phyloP scores from a whole-genome alignment of 2,797 vertebrate species.

The Lagodon rhomboides region DNA sequence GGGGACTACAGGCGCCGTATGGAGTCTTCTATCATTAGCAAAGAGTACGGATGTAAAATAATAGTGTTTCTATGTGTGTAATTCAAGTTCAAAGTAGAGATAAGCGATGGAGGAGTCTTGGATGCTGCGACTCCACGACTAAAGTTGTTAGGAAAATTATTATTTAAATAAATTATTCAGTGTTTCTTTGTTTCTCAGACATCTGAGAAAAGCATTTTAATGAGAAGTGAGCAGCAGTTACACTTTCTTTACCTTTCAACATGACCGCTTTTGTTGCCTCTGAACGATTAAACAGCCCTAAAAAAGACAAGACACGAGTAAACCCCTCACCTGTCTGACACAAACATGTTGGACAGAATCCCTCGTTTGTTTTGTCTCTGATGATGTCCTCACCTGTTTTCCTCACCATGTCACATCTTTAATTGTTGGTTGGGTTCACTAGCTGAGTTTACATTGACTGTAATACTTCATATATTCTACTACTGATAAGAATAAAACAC shows the following conservation, averaged over 20 bases:
- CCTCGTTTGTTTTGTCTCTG: not conserved
- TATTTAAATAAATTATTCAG: constrained; percentile 5
- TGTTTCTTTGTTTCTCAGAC: constrained; percentile 1
- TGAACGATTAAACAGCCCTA: constrained; percentile 19
- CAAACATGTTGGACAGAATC: constrained; percentile 22
- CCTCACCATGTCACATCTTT: not conserved
- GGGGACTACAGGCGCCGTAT: not conserved
- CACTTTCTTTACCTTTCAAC: constrained; percentile 35
- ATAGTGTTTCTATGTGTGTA: not conserved
- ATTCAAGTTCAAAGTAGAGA: not conserved
- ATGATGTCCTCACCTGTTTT: not conserved
- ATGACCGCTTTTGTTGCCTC: not conserved
- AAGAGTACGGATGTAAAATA: constrained; percentile 3
- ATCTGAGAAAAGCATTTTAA: constrained; percentile 38
- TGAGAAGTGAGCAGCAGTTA: constrained; percentile 9
- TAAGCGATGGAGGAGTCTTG: constrained; percentile 8
- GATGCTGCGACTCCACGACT: constrained; percentile 4
- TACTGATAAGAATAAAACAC: too few species aligned
- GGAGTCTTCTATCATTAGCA: not conserved
- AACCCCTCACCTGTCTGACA: constrained; percentile 16
- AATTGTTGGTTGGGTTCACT: not conserved
- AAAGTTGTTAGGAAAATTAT: constrained; percentile 3
- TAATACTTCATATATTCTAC: too few species aligned
- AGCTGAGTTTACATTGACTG: too few species aligned
- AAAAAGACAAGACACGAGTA: not conserved